Evolutionary conservation across 2,113 vertebrate genomes (phyloP), one percentile per base, ranked within the genome.

Genomic region (Etheostoma cragini): DNA sequence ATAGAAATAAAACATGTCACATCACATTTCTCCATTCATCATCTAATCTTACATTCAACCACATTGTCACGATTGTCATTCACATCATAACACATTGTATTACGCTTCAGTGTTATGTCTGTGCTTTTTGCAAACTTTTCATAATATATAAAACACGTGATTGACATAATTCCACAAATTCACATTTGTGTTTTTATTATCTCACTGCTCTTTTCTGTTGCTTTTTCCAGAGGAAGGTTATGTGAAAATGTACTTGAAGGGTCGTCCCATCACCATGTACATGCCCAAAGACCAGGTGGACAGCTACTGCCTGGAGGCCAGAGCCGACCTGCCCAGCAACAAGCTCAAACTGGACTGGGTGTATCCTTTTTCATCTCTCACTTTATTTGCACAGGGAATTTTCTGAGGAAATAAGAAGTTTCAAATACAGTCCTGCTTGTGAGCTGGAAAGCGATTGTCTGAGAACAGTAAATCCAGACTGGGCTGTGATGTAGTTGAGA

Each of bases 241-340:
- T 88, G 97, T 99, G 88, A 99, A 97, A 96, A 99, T 99, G 98
- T 99, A 96, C 94, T 96, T 99, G 78, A 98, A 98, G 85, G 98
- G 98, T 88, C 97, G 98, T 56, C 98, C 98, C 42, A 94, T 99
- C 87, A 98, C 98, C 94, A 99, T 99, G 98, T 96, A 96, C 95
- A 97, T 99, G 97, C 97, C 98, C 93, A 98, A 96, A 96, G 97
- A 98, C 22, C 95, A 97, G 91, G 96, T 98, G 96, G 97, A 99
- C 52, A 93, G 95, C 85, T 99, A 99, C 93, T 96, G 88, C 90
- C 92, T 99, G 95, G 98, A 99, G 85, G 96, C 96, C 76, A 97
- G 96, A 94, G 95, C 94, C 35, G 98, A 99, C 26, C 94, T 99
- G 58, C 97, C 98, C 17, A 72, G 94, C 88, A 97, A 96, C 93